Conservation (phyloP, 53 echinoderm and acorn worm genomes). For the Apostichopus leukothele region DNA sequence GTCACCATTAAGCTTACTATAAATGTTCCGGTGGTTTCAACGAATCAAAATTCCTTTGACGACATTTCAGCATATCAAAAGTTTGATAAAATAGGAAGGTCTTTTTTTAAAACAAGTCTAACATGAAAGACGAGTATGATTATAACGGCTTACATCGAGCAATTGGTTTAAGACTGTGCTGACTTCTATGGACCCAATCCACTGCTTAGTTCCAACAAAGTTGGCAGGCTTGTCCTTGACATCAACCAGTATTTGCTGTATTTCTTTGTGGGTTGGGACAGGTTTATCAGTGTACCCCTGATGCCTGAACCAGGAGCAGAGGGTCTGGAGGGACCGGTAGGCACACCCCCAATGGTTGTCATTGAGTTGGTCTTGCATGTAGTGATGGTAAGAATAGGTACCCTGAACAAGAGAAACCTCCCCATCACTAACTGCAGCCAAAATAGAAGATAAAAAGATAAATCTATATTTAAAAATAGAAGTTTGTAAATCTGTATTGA, state of each 20-base stretch:
- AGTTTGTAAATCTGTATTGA: too few relatives aligned
- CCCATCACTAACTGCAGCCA: constrained; percentile 63
- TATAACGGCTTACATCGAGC: constrained; percentile 62
- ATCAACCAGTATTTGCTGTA: constrained; percentile 90
- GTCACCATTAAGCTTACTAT: too few relatives aligned
- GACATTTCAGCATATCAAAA: neutral
- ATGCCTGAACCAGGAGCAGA: constrained; percentile 84
- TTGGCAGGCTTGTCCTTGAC: constrained; percentile 85
- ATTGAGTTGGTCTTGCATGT: constrained; percentile 92
- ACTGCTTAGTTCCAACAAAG: constrained; percentile 88
- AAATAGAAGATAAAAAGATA: neutral
- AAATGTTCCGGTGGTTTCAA: too few relatives aligned
- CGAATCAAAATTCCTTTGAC: too few relatives aligned
- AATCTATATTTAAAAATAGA: too few relatives aligned
- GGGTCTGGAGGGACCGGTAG: constrained; percentile 89
- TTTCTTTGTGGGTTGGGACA: constrained; percentile 83
- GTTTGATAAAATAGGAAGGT: too few relatives aligned
- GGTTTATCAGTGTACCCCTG: constrained; percentile 81
- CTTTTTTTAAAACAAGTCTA: neutral
- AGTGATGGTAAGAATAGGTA: constrained; percentile 92
- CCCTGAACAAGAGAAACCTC: constrained; percentile 73
- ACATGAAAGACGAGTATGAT: neutral
- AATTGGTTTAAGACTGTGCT: constrained; percentile 89
- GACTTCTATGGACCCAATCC: constrained; percentile 98
- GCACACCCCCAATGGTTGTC: constrained; percentile 98